Base-by-base conservation (phyloP, 2,888 invertebrate species). In the Mamestra brassicae region DNA sequence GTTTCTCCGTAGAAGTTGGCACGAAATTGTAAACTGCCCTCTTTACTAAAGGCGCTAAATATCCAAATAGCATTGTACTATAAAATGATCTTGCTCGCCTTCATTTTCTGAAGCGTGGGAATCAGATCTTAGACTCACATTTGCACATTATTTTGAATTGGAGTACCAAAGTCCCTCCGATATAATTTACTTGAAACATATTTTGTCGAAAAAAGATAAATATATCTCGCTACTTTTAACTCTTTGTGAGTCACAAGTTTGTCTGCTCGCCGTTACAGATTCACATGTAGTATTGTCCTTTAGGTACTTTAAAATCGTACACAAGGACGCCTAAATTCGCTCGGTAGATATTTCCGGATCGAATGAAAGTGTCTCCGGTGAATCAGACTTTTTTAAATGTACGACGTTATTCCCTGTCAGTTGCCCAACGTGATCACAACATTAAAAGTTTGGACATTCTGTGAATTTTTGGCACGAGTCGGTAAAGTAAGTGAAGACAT, bases 11-110 rank as follows among this genome's bases (percentile, higher is more conserved):
- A 91, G 92, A 94, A 93, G 93, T 96, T 96, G 96, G 96, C 96
- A 96, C 95, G 94, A 91, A 93, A 95, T 93, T 95, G 95, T 96
- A 96, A 96, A 96, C 96, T 96, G 95, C 93, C 95, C 96, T 95
- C 96, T 94, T 96, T 96, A 94, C 93, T 91, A 93, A 92, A 91
- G 90, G 88, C 89, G 92, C 91, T 92, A 91, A 94, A 94, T 92
- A 93, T 90, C 91, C 90, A 91, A 92, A 92, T 89, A 90, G 85
- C 84, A 87, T 85, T 86, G 86, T 87, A 87, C 83, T 86, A 89
- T 82, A 84, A 86, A 87, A 85, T 77, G 80, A 86, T 84, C 74
- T 66, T 87, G 78, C 81, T 80, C 82, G 78, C 76, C 78, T 84
- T 82, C 67, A 85, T 83, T 66, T 78, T 72, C 71, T 78, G 68